Base-by-base conservation (phyloP, 2,113 vertebrate species). In the Gambusia affinis region DNA sequence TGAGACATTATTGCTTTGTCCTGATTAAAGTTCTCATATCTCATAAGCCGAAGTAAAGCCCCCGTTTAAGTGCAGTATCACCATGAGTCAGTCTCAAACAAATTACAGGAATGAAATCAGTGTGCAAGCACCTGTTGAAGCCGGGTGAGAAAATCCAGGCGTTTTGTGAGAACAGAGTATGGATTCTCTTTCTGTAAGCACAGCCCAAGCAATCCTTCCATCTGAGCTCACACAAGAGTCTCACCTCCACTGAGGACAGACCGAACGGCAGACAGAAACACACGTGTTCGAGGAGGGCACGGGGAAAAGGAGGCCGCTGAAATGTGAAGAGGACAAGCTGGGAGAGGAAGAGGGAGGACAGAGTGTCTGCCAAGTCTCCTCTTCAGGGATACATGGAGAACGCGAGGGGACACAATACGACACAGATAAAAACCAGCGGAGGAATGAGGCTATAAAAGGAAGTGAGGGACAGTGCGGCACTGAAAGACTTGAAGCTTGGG, bases 371-470 rank as follows among this genome's bases (percentile, higher is more conserved):
- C 68, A 77, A 78, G 35, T 63, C 82, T 77, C 83, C 68, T 66
- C 60, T 85, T 66, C 24, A 67, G 47, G 84, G 70, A 85, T 60
- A 54, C 73, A 87, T 33, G 29, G 65, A 75, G 68, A 75, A 60
- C 39, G 29, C 11, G 11, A 72, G 35, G 60, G 27, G 60, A 72
- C 60, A 62, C 81, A 82, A 76, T 70, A 84, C 77, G 67, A 64
- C 33, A 47, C 28, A 57, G 76, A 71, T 37, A 71, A 69, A 84
- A 83, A 81, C 64, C 67, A 82, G 82, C 62, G 64, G 74, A 80
- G 73, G 72, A 74, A 82, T 54, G 65, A 90, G 84, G n/a, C 93
- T 92, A 93, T 93, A 92, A 92, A 93, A 94, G 92, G 92, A 91
- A 92, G 82, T 60, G 64, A 83, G 74, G 82, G 68, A 84, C 44